Evolutionary conservation across 2,888 invertebrate species (phyloP).

Genomic region (Heliconius charithonia): DNA sequence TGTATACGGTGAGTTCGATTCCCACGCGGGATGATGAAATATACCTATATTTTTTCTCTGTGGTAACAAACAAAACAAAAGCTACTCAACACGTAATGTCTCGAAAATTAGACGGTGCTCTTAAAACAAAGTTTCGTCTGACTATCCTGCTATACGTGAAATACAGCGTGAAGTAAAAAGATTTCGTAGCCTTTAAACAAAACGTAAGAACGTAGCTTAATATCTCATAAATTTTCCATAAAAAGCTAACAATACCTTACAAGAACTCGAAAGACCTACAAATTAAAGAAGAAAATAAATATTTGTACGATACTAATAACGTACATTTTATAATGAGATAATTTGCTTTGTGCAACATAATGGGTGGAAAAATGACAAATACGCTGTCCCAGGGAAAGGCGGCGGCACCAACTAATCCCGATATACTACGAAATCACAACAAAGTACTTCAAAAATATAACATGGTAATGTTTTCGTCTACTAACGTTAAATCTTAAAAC

Average conservation of each 20-base stretch:
- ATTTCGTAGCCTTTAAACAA: too few species aligned
- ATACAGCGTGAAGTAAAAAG: too few species aligned
- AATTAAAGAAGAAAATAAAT: neutral
- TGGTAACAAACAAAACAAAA: neutral
- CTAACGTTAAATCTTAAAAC: too few species aligned
- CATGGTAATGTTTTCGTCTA: neutral
- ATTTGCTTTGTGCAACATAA: neutral
- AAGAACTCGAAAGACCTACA: neutral
- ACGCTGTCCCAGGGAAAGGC: neutral
- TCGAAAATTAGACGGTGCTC: neutral
- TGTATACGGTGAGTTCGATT: too few species aligned
- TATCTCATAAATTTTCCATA: neutral
- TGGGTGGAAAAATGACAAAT: neutral
- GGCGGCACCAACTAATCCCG: constrained; percentile 6
- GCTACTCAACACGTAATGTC: neutral
- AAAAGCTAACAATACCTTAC: neutral
- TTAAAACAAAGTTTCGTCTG: too few species aligned
- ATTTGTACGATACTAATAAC: neutral
- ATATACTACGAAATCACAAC: constrained; percentile 3
- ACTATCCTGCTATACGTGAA: too few species aligned
- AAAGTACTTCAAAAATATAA: constrained; percentile 1
- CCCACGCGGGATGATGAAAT: too few species aligned
- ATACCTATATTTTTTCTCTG: neutral
- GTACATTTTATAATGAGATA: neutral
- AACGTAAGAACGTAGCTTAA: neutral